Base-by-base conservation (phyloP, 2,797 vertebrate species). In the Hemitrygon akajei region DNA sequence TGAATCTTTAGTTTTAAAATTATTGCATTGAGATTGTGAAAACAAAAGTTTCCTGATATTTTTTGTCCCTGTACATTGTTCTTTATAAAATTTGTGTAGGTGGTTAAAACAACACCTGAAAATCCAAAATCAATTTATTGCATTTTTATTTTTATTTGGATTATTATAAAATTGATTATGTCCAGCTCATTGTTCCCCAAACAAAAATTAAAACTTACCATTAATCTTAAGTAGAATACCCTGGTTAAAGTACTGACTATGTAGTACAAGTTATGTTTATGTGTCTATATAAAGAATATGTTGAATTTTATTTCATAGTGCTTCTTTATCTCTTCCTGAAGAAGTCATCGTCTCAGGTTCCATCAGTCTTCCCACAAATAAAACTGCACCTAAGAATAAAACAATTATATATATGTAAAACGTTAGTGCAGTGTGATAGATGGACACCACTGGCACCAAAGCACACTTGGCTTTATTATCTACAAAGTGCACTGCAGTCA, bases 281-380 rank as follows among this genome's bases (percentile, higher is more conserved):
- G 63, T 66, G 4, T 66, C 63, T 10, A 14, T 66, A 10, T 66
- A 9, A 9, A 10, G 1, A 10, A 14, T 9, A 66, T 66, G 9
- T 7, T 66, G 14, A 66, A 14, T 66, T 60, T 25, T 76, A 76
- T 86, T 93, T 96, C 94, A 95, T 82, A 95, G 91, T 77, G 96
- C 96, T 94, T 96, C 94, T 34, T 82, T 94, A 79, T 95, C 95
- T 95, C 95, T 96, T 94, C 95, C 93, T 11, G 93, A 94, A 69
- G 84, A 93, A 58, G 94, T 94, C 60, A 94, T 94, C 30, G n/a
- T 94, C 30, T 95, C 94, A 93, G 95, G 95, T 94, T 95, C 96
- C 94, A 95, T 94, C 94, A 96, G 93, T 25, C 22, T 96, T 95
- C 95, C 95, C 40, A 94, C 95, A 94, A 96, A 95, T 0, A 94